phyloP scores from a whole-genome alignment of 2,888 invertebrate genomes.

The Tiliacea citrago region DNA sequence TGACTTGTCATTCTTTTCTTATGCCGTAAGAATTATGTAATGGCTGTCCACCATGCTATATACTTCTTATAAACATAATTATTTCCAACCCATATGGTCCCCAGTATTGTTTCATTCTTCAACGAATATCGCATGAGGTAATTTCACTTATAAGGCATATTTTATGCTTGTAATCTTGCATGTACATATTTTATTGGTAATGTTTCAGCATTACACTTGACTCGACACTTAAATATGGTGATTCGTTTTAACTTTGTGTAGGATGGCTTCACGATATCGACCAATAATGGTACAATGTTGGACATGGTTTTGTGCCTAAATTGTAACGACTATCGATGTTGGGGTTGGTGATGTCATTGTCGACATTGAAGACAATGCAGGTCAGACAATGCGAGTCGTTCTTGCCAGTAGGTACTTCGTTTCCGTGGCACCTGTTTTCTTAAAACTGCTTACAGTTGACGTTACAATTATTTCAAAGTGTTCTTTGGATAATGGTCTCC shows the following conservation, averaged over 20 bases:
- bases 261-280: conserved; percentile 25
- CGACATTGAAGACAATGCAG: not conserved
- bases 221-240: not conserved
- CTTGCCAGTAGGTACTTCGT: not conserved
- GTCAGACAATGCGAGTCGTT: not conserved
- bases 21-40: not conserved
- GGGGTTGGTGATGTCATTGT: not conserved
- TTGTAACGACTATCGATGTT: conserved; percentile 2
- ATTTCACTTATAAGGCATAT: conserved; percentile 43
- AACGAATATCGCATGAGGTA: conserved; percentile 37
- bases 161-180: conserved; percentile 30
- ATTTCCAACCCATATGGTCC: not conserved
- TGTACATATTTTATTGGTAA: conserved; percentile 45
- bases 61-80: conserved; percentile 2
- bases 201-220: conserved; percentile 37
- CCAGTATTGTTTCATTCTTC: conserved; percentile 26
- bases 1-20: not conserved
- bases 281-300: conserved; percentile 16
- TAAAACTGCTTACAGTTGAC: not conserved
- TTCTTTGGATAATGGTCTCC: not conserved
- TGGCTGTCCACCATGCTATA: not conserved
- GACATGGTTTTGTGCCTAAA: conserved; percentile 20
- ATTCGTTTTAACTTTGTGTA: conserved; percentile 40
- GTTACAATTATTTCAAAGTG: not conserved
- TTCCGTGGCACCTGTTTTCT: not conserved